Evolutionary conservation across 2,888 invertebrate genomes (phyloP), one percentile per base, ranked within the genome.

Genomic region (Callinectes sapidus): DNA sequence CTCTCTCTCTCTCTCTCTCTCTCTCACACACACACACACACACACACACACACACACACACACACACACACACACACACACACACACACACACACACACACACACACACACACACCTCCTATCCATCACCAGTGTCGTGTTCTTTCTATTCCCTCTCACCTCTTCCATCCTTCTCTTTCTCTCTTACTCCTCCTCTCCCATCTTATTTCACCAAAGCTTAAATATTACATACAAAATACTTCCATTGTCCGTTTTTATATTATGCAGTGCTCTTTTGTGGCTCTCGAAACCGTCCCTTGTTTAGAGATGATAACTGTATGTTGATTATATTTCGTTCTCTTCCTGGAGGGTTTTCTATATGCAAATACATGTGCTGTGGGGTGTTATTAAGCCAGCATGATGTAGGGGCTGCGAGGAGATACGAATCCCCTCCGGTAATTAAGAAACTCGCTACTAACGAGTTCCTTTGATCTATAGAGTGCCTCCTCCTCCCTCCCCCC

Each of bases 1-100:
- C 55, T 18, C 61, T 23, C 61, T 23, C 61, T 23, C 61, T 23
- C 61, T 23, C 61, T 23, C 61, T 23, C 61, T 23, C 61, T 23
- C 61, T 23, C 61, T 23, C 61, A 61, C 61, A 61, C 61, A 61
- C 61, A 61, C 61, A 61, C 61, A 23, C 66, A 89, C 71, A 89
- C 71, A 89, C 89, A 89, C 61, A 89, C 61, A 48, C 87, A 55
- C 48, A 48, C 48, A 87, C 48, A 87, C 48, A 87, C 48, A 42
- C 16, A 42, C 48, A 23, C 48, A 18, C 39, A 48, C n/a, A 28
- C 71, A 28, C 71, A 28, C 71, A 71, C 28, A 28, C 71, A 71
- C 71, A 28, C 71, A 71, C 71, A 28, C 71, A 28, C 71, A n/a
- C 66, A n/a, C 66, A n/a, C 66, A 23, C 23, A 6, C 66, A 71